Conservation (phyloP, 2,113 vertebrate species). For the Scomber japonicus region DNA sequence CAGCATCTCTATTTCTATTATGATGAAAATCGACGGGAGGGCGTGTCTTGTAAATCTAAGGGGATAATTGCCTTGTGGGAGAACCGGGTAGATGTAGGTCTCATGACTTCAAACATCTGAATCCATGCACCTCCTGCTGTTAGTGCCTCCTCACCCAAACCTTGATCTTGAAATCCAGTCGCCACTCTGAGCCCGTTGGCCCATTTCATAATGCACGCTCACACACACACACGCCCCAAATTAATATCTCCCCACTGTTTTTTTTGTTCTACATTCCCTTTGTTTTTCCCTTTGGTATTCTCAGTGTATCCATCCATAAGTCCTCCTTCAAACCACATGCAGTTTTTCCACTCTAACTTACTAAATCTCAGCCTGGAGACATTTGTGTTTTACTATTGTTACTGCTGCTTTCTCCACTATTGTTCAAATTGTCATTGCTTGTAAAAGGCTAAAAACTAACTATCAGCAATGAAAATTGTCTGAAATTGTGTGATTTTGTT, state of each 20-base stretch:
- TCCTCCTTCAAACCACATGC: slow-evolving; percentile 31
- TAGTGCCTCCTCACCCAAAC: slow-evolving; percentile 47
- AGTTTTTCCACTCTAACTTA: slow-evolving; percentile 24
- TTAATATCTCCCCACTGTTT: slow-evolving; percentile 53
- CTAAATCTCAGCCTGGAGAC: slow-evolving; percentile 22
- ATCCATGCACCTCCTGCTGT: slow-evolving; percentile 58
- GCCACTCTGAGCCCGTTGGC: slow-evolving; percentile 39
- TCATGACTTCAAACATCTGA: slow-evolving; percentile 69
- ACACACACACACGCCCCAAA: slow-evolving; percentile 49
- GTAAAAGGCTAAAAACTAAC: slow-evolving; percentile 21
- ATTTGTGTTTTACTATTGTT: slow-evolving; percentile 32
- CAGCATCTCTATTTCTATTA: slow-evolving; percentile 27
- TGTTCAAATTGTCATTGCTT: slow-evolving; percentile 41
- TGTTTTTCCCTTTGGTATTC: slow-evolving; percentile 50
- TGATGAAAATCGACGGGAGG: slow-evolving; percentile 27
- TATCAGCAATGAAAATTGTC: slow-evolving; percentile 20
- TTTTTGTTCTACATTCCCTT: slow-evolving; percentile 62
- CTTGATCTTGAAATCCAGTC: slow-evolving; percentile 72
- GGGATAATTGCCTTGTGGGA: slow-evolving; percentile 62
- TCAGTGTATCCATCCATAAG: slow-evolving; percentile 41
- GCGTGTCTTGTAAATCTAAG: slow-evolving; percentile 44
- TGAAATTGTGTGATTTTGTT: slow-evolving; percentile 33
- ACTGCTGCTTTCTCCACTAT: slow-evolving; percentile 7
- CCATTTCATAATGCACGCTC: slow-evolving; percentile 51
- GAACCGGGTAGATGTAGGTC: slow-evolving; percentile 53